Evolutionary conservation across 2,888 invertebrate genomes (phyloP).

Genomic region (Calliphora vomitoria): DNA sequence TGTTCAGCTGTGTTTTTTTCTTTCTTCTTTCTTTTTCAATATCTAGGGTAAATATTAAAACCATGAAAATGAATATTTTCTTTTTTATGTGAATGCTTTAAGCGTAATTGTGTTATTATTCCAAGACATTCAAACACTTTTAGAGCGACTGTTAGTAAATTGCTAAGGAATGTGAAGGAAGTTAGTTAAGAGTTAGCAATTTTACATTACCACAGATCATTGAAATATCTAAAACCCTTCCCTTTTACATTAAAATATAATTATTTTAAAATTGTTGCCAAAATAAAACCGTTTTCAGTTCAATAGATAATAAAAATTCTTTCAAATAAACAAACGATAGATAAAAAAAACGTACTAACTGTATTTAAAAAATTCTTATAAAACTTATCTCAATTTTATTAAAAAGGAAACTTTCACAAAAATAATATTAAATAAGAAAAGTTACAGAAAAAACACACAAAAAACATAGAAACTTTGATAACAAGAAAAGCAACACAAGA

Average conservation of each 20-base stretch:
- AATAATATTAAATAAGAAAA: slow-evolving; percentile 39
- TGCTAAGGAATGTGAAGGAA: neutral
- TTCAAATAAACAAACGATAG: neutral
- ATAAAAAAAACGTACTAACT: neutral
- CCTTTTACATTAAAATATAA: neutral
- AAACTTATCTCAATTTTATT: slow-evolving; percentile 48
- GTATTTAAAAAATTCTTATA: slow-evolving; percentile 11
- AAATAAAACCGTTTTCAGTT: slow-evolving; percentile 5
- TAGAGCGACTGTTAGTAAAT: neutral
- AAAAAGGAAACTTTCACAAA: slow-evolving; percentile 31
- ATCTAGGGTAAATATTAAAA: slow-evolving; percentile 18
- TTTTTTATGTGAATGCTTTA: neutral
- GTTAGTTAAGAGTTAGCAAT: too few species aligned
- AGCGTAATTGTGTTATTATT: slow-evolving; percentile 19
- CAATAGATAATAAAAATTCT: slow-evolving; percentile 24
- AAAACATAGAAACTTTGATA: slow-evolving; percentile 54
- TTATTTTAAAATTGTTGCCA: neutral
- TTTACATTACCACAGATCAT: too few species aligned
- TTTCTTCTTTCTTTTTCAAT: slow-evolving; percentile 18
- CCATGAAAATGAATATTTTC: slow-evolving; percentile 25
- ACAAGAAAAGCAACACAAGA: slow-evolving; percentile 27
- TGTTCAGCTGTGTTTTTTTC: slow-evolving; percentile 50
- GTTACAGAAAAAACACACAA: slow-evolving; percentile 12
- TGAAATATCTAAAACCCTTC: too few species aligned
- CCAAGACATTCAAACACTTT: neutral